These are phyloP conservation scores for Rallus crepitans DNA, from an alignment of 2,797 vertebrate species.

Conservation along the genomic window DNA sequence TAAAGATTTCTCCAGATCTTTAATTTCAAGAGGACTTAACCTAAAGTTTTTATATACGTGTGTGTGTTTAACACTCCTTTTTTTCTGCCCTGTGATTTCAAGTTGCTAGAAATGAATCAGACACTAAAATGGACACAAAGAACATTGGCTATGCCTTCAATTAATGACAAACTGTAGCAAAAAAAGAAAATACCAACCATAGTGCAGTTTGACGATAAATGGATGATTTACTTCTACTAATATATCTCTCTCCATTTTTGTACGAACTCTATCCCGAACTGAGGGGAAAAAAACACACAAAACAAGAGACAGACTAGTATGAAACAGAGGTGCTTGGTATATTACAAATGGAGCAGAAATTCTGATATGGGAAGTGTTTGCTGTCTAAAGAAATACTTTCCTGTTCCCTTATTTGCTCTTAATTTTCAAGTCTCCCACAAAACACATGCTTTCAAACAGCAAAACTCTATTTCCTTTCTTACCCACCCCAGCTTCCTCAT, in stretches of 20 bases:
- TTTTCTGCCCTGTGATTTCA: neutral
- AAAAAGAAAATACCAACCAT: conserved; percentile 85
- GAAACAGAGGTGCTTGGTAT: neutral
- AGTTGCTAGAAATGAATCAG: neutral
- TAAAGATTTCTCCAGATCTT: neutral
- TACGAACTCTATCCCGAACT: conserved; percentile 97
- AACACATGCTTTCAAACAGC: neutral
- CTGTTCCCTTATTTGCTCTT: neutral
- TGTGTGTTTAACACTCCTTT: neutral
- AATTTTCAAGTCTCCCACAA: neutral
- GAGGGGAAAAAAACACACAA: neutral
- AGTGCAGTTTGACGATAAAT: conserved; percentile 99
- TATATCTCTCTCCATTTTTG: conserved; percentile 99
- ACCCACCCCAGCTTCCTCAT: neutral
- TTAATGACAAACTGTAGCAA: neutral
- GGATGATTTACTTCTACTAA: conserved; percentile 98
- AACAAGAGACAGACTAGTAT: neutral
- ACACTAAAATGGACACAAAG: neutral
- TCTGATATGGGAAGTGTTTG: neutral
- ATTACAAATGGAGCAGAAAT: neutral
- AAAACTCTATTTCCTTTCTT: neutral
- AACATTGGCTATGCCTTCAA: neutral
- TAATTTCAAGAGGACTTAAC: neutral
- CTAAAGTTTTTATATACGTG: neutral
- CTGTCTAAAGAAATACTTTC: neutral